Evolutionary conservation across 1,140 invertebrate genomes (phyloP).

Genomic region (Colletes gigas): DNA sequence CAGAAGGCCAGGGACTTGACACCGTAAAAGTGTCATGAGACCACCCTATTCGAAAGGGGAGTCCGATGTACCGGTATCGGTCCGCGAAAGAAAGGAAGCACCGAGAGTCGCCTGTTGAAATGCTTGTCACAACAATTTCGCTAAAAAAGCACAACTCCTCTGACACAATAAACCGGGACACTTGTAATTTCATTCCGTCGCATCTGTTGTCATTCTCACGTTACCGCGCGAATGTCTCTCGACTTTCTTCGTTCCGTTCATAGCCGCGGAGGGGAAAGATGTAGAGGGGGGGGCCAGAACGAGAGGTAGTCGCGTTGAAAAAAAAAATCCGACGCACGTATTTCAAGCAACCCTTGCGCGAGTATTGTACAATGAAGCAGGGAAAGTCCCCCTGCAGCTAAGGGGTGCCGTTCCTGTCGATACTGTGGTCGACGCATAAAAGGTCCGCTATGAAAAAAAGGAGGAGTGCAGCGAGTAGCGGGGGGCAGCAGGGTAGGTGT

Average conservation of each 20-base stretch:
- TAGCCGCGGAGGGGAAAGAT: neutral
- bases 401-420: constrained; percentile 43
- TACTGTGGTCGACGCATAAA: constrained; percentile 51
- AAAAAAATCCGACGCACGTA: constrained; percentile 59
- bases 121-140: constrained; percentile 76
- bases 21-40: constrained; percentile 68
- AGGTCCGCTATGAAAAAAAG: constrained; percentile 29
- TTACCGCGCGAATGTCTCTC: constrained; percentile 64
- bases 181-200: constrained; percentile 74
- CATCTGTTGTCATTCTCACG: constrained; percentile 77
- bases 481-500: constrained; percentile 3
- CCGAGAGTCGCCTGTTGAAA: constrained; percentile 62
- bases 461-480: neutral
- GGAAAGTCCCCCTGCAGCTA: constrained; percentile 38
- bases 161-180: constrained; percentile 55
- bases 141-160: constrained; percentile 68
- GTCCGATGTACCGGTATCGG: constrained; percentile 18
- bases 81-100: constrained; percentile 26
- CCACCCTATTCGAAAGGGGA: constrained; percentile 54
- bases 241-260: constrained; percentile 51
- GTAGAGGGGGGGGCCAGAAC: neutral
- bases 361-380: constrained; percentile 55
- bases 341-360: constrained; percentile 67
- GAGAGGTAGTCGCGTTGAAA: constrained; percentile 36
- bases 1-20: constrained; percentile 68